Evolutionary conservation across 1,140 invertebrate genomes (phyloP), one percentile per base, ranked within the genome.

Genomic region (Conopomorpha cramerella): DNA sequence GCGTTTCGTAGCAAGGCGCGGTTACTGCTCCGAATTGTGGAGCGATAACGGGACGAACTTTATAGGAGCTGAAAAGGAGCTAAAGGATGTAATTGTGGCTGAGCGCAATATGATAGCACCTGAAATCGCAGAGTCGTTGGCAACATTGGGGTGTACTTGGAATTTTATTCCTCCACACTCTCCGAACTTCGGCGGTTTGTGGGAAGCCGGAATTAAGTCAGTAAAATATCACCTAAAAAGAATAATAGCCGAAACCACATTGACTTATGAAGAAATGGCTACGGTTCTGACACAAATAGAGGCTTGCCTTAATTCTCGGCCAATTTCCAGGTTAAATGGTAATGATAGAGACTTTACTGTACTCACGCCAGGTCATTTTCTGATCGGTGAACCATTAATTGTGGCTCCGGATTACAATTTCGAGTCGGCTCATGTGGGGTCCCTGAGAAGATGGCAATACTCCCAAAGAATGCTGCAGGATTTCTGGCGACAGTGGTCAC

Each of bases 321-420:
- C 35, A 6, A 29, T 36, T 3, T 36, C 26, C 1, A 25, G 17
- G 26, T 2, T 34, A 47, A 7, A 49, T 41, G 2, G 8, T 52
- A 0, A 56, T 36, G 35, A 39, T 0, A 30, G 35, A 16, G 51
- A 60, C 15, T 13, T 38, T 7, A 26, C 30, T 11, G 18, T 31
- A 2, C 28, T 64, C 7, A 56, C 46, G n/a, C 45, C 50, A 1
- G 46, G 36, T 8, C 52, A 56, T 39, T 51, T 49, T 30, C 16
- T 55, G 1, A 54, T 51, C 17, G 47, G 63, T 28, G 2, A 27
- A 16, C 14, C 43, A 16, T 1, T 45, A 23, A 10, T 23, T 23
- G 4, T 23, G 4, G 19, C 10, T 6, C 19, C 19, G 4, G 19
- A 23, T 4, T 23, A 6, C 4, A 23, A 23, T n/a, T 26, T 25